Base-by-base conservation (phyloP, 2,888 invertebrate species). In the Phalangium opilio region DNA sequence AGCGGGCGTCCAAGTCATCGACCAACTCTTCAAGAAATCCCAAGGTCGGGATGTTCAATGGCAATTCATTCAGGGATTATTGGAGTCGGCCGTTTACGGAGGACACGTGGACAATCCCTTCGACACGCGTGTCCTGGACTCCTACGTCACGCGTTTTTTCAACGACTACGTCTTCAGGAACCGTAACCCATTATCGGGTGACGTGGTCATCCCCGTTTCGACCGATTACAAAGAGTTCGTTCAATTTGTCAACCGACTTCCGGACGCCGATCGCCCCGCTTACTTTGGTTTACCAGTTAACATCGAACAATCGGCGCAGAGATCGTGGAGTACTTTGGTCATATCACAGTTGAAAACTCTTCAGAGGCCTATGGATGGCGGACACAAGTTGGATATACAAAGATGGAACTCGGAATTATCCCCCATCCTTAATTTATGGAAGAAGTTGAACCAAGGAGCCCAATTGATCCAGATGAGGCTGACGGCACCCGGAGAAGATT, bases 201-300 rank as follows among this genome's bases (percentile, higher is more conserved):
- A 45, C 14, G 18, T 49, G 17, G 35, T 39, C 14, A 39, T 54
- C 34, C 54, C 54, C 33, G 33, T 18, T 32, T 49, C 55, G 55
- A 14, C 47, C 2, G 53, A 53, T 41, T 50, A 47, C 21, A 50
- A 53, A 39, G 82, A 81, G 44, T 79, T 79, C 59, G 59, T 77
- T 3, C 70, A 73, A 8, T 68, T 75, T 1, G 73, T 87, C 47
- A 76, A 77, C 44, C 71, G 72, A 21, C 66, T 87, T 40, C 77
- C 83, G 0, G 79, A 80, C 51, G 71, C 72, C 44, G 86, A 90
- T 63, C 69, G 75, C 12, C 83, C 89, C 0, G 70, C 75, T 5
- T 75, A 81, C 59, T 81, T 90, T 60, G 85, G 86, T 3, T 69
- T 93, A 42, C 84, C 93, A 0, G 79, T 79, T 44, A 93, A 91